Conservation (phyloP, 1,140 invertebrate genomes). For the Zaprionus tsacasi region DNA sequence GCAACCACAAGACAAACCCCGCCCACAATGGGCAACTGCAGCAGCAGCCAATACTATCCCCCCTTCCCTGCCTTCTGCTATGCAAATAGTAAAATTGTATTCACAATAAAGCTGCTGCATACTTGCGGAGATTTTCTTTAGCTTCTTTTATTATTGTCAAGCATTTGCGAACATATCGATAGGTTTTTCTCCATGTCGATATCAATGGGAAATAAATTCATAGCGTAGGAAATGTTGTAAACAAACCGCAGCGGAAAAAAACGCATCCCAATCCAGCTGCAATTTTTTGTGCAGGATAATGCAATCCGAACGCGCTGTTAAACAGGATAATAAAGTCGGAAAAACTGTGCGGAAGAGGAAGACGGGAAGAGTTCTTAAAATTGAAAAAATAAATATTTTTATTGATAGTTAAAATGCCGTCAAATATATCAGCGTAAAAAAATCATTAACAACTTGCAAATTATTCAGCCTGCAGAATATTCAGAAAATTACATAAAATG, state of each 20-base stretch:
- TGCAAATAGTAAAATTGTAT: slow-evolving; percentile 43
- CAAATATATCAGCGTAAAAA: neutral
- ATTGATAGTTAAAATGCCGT: neutral
- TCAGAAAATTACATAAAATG: neutral
- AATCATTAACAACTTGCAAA: neutral
- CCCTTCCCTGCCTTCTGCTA: neutral
- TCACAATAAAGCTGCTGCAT: slow-evolving; percentile 63
- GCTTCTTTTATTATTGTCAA: neutral
- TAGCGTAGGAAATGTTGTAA: neutral
- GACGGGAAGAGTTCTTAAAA: neutral
- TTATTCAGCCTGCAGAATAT: neutral
- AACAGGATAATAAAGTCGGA: slow-evolving; percentile 61
- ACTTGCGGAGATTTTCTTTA: neutral
- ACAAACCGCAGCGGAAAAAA: neutral
- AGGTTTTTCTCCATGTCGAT: neutral
- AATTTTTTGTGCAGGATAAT: slow-evolving; percentile 38
- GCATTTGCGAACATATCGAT: neutral
- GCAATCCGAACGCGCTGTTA: slow-evolving; percentile 63
- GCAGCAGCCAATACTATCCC: neutral
- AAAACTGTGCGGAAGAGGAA: neutral
- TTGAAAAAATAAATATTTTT: slow-evolving; percentile 13
- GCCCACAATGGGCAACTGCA: slow-evolving; percentile 14
- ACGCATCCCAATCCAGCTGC: neutral
- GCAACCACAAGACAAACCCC: slow-evolving; percentile 52
- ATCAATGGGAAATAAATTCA: slow-evolving; percentile 13